Base-by-base conservation (phyloP, 2,888 invertebrate genomes). In the Drosophila maculinotata region DNA sequence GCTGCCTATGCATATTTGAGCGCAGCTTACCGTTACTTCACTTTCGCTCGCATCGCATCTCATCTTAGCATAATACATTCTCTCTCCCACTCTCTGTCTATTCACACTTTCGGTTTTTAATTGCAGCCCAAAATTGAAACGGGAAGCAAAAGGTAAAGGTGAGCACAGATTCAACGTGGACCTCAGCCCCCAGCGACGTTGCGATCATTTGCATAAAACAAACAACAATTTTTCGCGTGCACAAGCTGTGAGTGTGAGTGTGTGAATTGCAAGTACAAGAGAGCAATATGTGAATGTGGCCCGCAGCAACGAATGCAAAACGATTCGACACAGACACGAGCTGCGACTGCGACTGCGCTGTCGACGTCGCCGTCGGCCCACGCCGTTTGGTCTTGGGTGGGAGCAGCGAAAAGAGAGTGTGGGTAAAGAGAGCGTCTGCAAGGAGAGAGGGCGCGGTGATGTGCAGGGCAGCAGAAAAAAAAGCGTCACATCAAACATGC, bases 401-500 rank as follows among this genome's bases (percentile, higher is more conserved):
- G 14, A 44, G 42, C 25, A 30, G n/a, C n/a, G 30, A 39, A 20
- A 35, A 44, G 62, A 39, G 36, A 31, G 30, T 20, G 49, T 17
- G 45, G 10, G 51, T 15, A 49, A 31, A 15, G 25, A 41, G 51
- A 33, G 23, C 15, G 12, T n/a, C n/a, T 7, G 25, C 15, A 12
- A 30, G 12, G n/a, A 38, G 45, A 52, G n/a, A n/a, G n/a, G n/a
- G n/a, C n/a, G n/a, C n/a, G n/a, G 35, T 20, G 10, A 49, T 42
- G 31, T 35, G 56, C 49, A 71, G 58, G 58, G 59, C 45, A 62
- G 53, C 30, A 58, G 12, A 45, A 31, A 20, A 20, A 30, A 84
- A 84, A 76, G 69, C 83, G 86, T 72, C 87, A 87, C 86, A 83
- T 83, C 77, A 79, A 87, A 79, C 86, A 82, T 75, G 71, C 83